phyloP scores from a whole-genome alignment of 2,113 vertebrate genomes.

The Brienomyrus brachyistius region DNA sequence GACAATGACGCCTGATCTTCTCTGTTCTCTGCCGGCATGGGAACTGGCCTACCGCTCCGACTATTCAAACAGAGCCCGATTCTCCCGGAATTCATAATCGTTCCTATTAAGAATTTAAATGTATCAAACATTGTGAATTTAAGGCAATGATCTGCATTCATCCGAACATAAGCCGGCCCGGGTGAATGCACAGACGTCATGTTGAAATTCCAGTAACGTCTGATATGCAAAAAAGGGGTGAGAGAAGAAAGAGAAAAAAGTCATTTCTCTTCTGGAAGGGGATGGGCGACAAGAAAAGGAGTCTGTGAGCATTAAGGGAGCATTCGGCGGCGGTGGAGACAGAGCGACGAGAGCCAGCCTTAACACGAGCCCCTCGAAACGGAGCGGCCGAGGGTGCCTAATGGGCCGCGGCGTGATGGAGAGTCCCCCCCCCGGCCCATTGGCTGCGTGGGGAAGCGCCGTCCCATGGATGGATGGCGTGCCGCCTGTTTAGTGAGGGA shows the following conservation, averaged over 20 bases:
- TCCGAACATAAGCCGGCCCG: slow-evolving; percentile 43
- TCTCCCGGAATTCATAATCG: slow-evolving; percentile 54
- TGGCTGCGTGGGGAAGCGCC: slow-evolving; percentile 36
- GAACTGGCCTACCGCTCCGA: slow-evolving; percentile 49
- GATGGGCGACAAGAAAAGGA: slow-evolving; percentile 47
- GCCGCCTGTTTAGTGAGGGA: slow-evolving; percentile 28
- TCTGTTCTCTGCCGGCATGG: slow-evolving; percentile 51
- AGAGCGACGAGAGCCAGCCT: slow-evolving; percentile 43
- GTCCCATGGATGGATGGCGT: slow-evolving; percentile 39
- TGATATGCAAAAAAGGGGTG: slow-evolving; percentile 40
- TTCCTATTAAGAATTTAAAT: slow-evolving; percentile 52
- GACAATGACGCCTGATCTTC: slow-evolving; percentile 58
- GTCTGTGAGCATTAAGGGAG: slow-evolving; percentile 48
- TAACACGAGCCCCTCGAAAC: slow-evolving; percentile 54
- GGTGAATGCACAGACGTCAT: slow-evolving; percentile 51
- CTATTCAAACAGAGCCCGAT: slow-evolving; percentile 51
- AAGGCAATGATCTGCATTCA: slow-evolving; percentile 60
- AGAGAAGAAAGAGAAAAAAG: slow-evolving; percentile 37
- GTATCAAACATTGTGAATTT: slow-evolving; percentile 49
- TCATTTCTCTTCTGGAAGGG: slow-evolving; percentile 49
- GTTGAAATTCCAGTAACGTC: slow-evolving; percentile 43
- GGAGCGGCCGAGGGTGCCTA: slow-evolving; percentile 52
- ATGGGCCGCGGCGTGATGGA: slow-evolving; percentile 57
- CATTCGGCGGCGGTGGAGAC: slow-evolving; percentile 26
- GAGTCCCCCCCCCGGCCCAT: slow-evolving; percentile 40